Percentiles rank a stretch among this genome's conserved stretches.
Evolutionary conservation across 2,113 vertebrate species (phyloP).

Genomic region (Zosterops lateralis): DNA sequence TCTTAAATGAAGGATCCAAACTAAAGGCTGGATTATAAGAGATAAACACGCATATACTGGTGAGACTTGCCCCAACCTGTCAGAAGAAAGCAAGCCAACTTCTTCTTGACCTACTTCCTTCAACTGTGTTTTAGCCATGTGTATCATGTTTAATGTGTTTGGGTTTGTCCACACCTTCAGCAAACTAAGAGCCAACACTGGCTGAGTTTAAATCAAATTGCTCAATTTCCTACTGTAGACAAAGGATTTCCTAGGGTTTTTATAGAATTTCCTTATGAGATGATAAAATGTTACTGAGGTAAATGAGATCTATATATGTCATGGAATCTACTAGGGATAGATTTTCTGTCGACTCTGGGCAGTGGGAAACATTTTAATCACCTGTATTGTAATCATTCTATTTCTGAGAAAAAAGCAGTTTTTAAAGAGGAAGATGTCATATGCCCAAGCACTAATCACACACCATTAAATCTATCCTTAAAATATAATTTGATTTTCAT

Average conservation of each 20-base stretch:
- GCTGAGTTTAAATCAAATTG: not conserved
- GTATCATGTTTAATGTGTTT: not conserved
- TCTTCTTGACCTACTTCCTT: not conserved
- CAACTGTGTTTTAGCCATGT: not conserved
- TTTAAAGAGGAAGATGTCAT: not conserved
- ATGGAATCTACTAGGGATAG: not conserved
- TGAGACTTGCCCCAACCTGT: not conserved
- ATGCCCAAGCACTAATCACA: not conserved
- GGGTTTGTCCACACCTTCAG: conserved; percentile 12
- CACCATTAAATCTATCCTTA: not conserved
- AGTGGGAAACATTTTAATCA: not conserved
- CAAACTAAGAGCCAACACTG: not conserved
- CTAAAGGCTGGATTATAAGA: conserved; percentile 1
- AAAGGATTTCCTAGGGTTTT: not conserved
- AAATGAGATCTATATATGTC: not conserved
- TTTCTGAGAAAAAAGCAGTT: not conserved
- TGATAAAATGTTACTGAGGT: not conserved
- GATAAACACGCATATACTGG: not conserved
- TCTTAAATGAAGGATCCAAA: conserved; percentile 38
- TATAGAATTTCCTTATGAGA: not conserved
- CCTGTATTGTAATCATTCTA: not conserved
- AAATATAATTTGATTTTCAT: not conserved
- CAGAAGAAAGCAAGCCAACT: not conserved
- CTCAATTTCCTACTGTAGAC: not conserved
- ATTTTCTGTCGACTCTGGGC: not conserved